Evolutionary conservation across 2,113 vertebrate genomes (phyloP).

Genomic region (Zosterops pallidus): DNA sequence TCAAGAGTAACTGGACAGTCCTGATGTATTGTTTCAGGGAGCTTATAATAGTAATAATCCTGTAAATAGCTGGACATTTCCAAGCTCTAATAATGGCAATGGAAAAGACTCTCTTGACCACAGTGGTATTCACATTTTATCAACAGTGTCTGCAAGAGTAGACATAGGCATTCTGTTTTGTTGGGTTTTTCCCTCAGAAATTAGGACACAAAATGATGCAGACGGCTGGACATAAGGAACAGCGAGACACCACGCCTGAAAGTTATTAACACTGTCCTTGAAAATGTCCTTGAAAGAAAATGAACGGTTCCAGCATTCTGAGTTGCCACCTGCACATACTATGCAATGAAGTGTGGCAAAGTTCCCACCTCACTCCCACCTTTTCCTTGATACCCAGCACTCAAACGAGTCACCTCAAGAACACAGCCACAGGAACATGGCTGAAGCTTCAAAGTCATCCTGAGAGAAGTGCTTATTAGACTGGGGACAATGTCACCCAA

Average conservation of each 20-base stretch:
- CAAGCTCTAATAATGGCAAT: neutral
- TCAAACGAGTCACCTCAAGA: neutral
- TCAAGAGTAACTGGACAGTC: neutral
- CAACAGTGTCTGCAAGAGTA: neutral
- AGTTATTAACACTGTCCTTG: constrained; percentile 8
- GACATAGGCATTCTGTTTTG: neutral
- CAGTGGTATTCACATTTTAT: neutral
- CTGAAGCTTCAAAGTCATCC: neutral
- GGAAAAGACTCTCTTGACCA: neutral
- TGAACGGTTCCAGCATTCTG: neutral
- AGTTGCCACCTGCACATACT: neutral
- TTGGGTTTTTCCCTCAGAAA: neutral
- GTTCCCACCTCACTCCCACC: neutral
- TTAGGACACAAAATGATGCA: neutral
- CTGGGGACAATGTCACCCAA: neutral
- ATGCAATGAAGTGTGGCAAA: neutral
- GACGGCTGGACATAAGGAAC: neutral
- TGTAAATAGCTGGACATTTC: neutral
- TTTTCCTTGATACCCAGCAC: neutral
- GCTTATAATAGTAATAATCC: neutral
- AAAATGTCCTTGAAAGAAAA: constrained; percentile 31
- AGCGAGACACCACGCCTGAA: neutral
- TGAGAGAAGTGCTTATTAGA: neutral
- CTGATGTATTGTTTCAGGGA: neutral
- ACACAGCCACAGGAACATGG: neutral